A percentile compares a stretch with the other conserved stretches of the same genome.
Conservation (phyloP, 2,797 vertebrate genomes). For the Scleropages formosus region DNA sequence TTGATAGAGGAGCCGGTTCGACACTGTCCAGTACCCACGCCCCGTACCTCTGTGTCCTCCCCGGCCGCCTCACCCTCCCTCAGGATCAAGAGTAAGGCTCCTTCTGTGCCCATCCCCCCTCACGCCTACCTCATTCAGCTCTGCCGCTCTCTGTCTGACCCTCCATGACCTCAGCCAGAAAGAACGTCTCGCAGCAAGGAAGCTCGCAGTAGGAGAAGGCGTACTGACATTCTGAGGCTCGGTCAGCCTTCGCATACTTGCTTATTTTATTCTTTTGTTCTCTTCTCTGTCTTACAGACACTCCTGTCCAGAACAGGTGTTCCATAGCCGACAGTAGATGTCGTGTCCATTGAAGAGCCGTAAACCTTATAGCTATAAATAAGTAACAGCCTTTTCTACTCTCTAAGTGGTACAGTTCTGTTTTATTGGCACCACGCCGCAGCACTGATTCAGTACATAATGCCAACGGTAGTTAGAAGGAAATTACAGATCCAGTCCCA, state of each 20-base stretch:
- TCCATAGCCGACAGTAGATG: neutral
- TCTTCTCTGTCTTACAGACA: slow-evolving; percentile 2
- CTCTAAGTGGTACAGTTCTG: neutral
- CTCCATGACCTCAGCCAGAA: neutral
- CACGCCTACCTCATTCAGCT: neutral
- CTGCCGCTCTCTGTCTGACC: neutral
- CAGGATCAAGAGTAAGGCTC: slow-evolving; percentile 84
- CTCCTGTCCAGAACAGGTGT: neutral
- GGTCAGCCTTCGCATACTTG: neutral
- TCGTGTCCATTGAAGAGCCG: neutral
- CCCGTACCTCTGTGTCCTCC: slow-evolving; percentile 77
- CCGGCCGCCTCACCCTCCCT: slow-evolving; percentile 81
- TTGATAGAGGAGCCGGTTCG: slow-evolving; percentile 72
- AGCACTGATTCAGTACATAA: neutral
- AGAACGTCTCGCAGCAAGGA: neutral
- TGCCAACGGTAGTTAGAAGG: neutral
- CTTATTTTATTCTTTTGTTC: neutral
- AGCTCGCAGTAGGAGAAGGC: neutral
- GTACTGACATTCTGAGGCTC: neutral
- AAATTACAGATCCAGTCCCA: neutral
- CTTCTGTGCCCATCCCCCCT: neutral
- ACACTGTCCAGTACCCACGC: slow-evolving; percentile 72
- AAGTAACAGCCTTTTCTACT: neutral
- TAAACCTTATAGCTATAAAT: neutral
- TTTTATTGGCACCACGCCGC: neutral